Evolutionary conservation across 2,888 invertebrate genomes (phyloP).

Genomic region (Tinea semifulvella): DNA sequence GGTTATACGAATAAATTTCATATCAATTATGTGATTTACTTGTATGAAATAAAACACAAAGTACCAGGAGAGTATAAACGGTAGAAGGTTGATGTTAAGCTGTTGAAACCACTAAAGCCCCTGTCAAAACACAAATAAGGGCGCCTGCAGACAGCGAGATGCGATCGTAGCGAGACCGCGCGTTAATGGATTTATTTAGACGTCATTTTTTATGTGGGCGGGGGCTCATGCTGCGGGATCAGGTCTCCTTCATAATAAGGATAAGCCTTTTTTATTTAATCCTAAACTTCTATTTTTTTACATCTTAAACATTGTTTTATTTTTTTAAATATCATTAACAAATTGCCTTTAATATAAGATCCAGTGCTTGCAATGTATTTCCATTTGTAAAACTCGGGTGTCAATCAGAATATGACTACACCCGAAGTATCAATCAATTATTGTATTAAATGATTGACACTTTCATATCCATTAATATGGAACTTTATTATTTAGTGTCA

Average conservation of each 20-base stretch:
- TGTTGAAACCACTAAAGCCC: constrained; percentile 21
- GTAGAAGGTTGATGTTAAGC: constrained; percentile 7
- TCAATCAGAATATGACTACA: no score
- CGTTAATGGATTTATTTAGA: constrained; percentile 66
- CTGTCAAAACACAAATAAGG: constrained; percentile 60
- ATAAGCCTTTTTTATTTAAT: not conserved
- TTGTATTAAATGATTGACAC: no score
- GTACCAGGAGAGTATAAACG: constrained; percentile 6
- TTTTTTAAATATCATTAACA: no score
- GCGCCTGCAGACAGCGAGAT: constrained; percentile 46
- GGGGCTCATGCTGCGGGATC: constrained; percentile 30
- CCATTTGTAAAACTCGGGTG: no score
- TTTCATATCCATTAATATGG: no score
- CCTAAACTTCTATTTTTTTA: no score
- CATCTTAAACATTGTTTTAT: constrained; percentile 14
- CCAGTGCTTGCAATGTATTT: no score
- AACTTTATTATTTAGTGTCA: no score
- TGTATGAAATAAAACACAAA: constrained; percentile 6
- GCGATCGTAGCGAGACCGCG: constrained; percentile 21
- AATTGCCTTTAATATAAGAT: no score
- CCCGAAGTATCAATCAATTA: no score
- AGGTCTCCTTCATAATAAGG: not conserved
- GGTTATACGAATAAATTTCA: not conserved
- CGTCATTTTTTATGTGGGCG: constrained; percentile 68
- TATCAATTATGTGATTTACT: not conserved